A percentile compares a stretch with the other conserved stretches of the same genome.
Conservation (phyloP, 1,140 invertebrate species). For the Apocrypta bakeri region DNA sequence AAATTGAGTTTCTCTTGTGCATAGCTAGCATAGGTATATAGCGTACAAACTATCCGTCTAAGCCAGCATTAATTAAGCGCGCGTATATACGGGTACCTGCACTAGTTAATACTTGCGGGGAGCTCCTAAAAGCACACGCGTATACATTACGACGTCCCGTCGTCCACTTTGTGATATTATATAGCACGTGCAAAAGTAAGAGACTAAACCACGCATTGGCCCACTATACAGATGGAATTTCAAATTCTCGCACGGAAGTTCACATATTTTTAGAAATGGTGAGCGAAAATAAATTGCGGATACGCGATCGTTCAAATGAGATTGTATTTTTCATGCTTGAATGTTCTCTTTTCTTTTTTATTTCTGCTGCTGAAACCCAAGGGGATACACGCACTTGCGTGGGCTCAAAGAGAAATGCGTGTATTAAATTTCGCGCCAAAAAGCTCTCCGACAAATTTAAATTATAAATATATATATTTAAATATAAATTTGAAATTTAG, state of each 20-base stretch:
- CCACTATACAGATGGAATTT: not conserved
- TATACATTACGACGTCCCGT: not conserved
- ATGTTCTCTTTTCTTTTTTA: not conserved
- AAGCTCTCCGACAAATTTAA: no score
- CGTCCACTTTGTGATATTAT: not conserved
- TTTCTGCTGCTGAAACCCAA: not conserved
- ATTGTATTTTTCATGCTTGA: not conserved
- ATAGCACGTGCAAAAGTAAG: not conserved
- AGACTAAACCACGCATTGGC: not conserved
- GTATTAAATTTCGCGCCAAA: not conserved
- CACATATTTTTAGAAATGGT: not conserved
- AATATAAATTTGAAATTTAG: no score
- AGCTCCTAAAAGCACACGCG: not conserved
- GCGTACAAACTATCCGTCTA: constrained; percentile 27
- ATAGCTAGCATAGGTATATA: not conserved
- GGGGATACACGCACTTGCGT: no score
- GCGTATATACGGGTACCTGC: constrained; percentile 39
- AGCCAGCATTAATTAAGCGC: constrained; percentile 34
- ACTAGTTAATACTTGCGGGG: constrained; percentile 25
- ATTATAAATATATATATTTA: no score
- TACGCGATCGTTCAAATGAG: not conserved
- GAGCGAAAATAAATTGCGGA: constrained; percentile 18
- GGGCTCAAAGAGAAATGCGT: no score
- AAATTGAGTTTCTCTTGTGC: not conserved
- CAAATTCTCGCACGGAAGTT: not conserved